phyloP scores from a whole-genome alignment of 2,888 invertebrate genomes.

The Nycteola revayana region DNA sequence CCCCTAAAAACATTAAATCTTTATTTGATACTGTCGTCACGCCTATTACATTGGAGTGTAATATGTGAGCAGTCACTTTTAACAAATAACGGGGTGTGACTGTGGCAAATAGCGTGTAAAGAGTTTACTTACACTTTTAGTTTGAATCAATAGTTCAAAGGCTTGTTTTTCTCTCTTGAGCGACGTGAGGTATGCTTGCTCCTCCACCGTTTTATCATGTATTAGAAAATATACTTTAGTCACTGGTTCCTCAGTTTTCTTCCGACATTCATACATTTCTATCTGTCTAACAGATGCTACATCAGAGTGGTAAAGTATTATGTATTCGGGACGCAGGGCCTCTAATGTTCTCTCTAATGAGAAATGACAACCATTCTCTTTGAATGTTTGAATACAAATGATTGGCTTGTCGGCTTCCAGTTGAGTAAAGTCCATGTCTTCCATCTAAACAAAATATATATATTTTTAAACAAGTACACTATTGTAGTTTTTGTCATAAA shows the following conservation, averaged over 20 bases:
- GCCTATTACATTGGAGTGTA: no score
- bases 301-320: slow-evolving; percentile 95
- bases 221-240: slow-evolving; percentile 94
- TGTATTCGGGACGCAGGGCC: slow-evolving; percentile 87
- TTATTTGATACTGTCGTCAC: no score
- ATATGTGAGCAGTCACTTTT: no score
- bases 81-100: no score
- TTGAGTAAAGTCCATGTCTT: slow-evolving; percentile 85
- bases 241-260: slow-evolving; percentile 64
- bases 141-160: slow-evolving; percentile 95
- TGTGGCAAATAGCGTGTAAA: no score
- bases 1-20: no score
- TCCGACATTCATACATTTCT: slow-evolving; percentile 90
- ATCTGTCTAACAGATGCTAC: slow-evolving; percentile 94
- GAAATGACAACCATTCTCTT: slow-evolving; percentile 87
- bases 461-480: no score
- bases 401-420: slow-evolving; percentile 84
- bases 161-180: slow-evolving; percentile 96
- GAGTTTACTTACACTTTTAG: slow-evolving; percentile 91
- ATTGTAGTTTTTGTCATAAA: no score
- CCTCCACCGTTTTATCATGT: slow-evolving; percentile 96
- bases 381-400: slow-evolving; percentile 89
- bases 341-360: slow-evolving; percentile 87
- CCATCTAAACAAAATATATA: slow-evolving; percentile 73
- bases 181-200: slow-evolving; percentile 96